These are phyloP conservation scores for Gymnocheta viridis DNA, from an alignment of 2,888 invertebrate genomes.

Conservation along the genomic window DNA sequence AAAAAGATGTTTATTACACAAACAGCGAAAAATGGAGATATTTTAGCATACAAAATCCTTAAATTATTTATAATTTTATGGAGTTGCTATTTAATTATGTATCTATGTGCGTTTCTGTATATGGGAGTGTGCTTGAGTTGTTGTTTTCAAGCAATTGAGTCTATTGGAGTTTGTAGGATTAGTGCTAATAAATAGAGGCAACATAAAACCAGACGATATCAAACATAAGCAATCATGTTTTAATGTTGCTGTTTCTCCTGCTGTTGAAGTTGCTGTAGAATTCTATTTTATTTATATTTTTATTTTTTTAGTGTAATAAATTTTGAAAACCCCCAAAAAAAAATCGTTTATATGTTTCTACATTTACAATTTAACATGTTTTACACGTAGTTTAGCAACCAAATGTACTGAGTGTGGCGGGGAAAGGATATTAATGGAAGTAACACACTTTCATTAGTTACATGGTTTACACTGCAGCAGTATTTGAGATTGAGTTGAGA, in stretches of 20 bases:
- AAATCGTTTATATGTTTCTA: slow-evolving; percentile 28
- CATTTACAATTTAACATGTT: slow-evolving; percentile 51
- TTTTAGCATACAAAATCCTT: slow-evolving; percentile 34
- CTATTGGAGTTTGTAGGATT: not conserved
- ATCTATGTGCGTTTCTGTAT: not conserved
- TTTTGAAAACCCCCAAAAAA: slow-evolving; percentile 53
- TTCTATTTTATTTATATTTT: slow-evolving; percentile 14
- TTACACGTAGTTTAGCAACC: slow-evolving; percentile 32
- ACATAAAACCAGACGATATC: slow-evolving; percentile 53
- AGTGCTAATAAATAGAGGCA: slow-evolving; percentile 26
- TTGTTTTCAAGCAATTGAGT: not conserved
- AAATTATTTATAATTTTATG: slow-evolving; percentile 59
- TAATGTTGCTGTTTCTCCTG: slow-evolving; percentile 24
- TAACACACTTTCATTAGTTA: not conserved
- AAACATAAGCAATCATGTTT: slow-evolving; percentile 59
- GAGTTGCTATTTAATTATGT: slow-evolving; percentile 41
- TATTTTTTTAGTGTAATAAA: slow-evolving; percentile 43
- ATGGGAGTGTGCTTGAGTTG: not conserved
- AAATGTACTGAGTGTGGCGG: not conserved
- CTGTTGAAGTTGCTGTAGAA: slow-evolving; percentile 13
- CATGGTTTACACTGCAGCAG: not conserved
- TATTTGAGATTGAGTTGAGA: slow-evolving; percentile 20
- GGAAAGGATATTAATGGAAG: slow-evolving; percentile 7
- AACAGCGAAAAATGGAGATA: slow-evolving; percentile 19
- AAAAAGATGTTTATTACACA: slow-evolving; percentile 36